Conservation (phyloP, 2,797 vertebrate genomes). For the Nyctalus aviator region DNA sequence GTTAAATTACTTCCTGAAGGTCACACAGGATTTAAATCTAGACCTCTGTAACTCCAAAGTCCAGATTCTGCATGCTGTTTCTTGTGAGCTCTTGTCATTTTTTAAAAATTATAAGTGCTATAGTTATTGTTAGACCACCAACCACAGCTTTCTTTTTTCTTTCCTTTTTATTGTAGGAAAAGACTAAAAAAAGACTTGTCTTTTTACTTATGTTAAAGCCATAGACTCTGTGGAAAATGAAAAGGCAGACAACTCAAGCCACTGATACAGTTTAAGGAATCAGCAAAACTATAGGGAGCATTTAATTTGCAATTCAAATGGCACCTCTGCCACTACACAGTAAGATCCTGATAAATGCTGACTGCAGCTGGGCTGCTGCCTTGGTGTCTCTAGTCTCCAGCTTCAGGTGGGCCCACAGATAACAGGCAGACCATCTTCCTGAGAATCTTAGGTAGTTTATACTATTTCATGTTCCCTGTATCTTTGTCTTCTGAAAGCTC, state of each 20-base stretch:
- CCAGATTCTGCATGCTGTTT: background rate
- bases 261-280: slow-evolving; percentile 55
- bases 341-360: background rate
- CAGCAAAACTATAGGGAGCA: background rate
- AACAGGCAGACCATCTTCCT: background rate
- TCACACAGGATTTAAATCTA: background rate
- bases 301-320: slow-evolving; percentile 63
- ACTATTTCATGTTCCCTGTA: background rate
- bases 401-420: background rate
- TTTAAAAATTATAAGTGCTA: background rate
- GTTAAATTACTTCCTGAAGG: background rate
- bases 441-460: background rate
- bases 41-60: background rate
- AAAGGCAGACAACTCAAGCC: slow-evolving; percentile 65
- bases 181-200: slow-evolving; percentile 12
- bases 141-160: slow-evolving; percentile 1
- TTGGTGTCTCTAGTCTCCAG: background rate
- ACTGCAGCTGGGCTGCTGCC: background rate
- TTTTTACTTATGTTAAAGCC: slow-evolving; percentile 38
- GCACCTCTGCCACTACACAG: background rate
- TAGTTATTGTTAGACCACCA: background rate
- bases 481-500: background rate
- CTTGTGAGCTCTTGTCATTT: background rate
- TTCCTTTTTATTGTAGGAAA: slow-evolving; percentile 4
- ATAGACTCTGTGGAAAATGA: slow-evolving; percentile 59